These are phyloP conservation scores for Deroptyus accipitrinus DNA, from an alignment of 2,113 vertebrate genomes.

Conservation along the genomic window DNA sequence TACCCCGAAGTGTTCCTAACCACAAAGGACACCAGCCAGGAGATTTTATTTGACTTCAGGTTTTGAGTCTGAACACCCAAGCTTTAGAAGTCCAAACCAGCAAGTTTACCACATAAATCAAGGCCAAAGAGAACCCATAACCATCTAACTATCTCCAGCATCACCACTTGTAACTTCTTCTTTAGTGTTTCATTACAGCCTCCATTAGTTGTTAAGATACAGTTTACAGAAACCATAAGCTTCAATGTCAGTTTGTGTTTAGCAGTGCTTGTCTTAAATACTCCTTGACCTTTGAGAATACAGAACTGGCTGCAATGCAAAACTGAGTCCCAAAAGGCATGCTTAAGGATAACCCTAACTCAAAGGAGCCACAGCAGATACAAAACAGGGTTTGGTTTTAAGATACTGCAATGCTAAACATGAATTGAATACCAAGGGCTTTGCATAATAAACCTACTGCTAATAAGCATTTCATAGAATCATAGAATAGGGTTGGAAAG, in stretches of 20 bases:
- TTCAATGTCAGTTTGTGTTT: not conserved
- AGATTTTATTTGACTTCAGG: not conserved
- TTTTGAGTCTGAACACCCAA: not conserved
- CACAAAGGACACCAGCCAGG: not conserved
- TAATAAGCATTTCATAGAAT: not conserved
- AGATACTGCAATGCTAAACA: not conserved
- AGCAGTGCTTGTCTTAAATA: not conserved
- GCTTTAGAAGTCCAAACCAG: accelerated
- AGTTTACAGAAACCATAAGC: not conserved
- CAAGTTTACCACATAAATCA: not conserved
- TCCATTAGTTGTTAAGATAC: not conserved
- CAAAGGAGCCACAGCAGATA: not conserved
- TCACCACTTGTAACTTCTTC: not conserved
- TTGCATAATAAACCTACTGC: not conserved
- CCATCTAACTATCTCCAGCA: not conserved
- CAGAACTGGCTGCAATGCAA: not conserved
- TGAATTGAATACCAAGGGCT: not conserved
- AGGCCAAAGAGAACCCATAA: not conserved
- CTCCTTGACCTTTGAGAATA: not conserved
- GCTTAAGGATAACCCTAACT: not conserved
- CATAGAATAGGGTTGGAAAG: not conserved
- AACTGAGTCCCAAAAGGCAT: not conserved
- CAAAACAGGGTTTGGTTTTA: not conserved
- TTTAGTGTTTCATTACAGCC: not conserved
- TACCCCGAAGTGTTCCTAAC: not conserved